These are phyloP conservation scores for Neodiprion fabricii DNA, from an alignment of 1,140 invertebrate genomes.

Conservation along the genomic window DNA sequence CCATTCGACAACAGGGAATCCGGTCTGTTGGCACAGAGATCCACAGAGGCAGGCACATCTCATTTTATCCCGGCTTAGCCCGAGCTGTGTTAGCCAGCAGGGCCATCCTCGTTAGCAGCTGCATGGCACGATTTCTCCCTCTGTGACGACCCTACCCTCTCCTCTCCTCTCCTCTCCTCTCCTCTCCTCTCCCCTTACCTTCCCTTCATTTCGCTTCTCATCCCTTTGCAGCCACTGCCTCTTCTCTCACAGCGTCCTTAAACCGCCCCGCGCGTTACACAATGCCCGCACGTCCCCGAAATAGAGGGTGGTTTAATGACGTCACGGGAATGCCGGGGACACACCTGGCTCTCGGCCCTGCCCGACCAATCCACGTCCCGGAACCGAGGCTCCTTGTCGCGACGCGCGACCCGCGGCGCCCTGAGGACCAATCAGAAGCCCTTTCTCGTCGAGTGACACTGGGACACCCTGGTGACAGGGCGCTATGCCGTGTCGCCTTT, in stretches of 20 bases:
- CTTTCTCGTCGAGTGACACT: background rate
- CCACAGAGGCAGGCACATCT: too few species aligned
- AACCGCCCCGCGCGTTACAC: background rate
- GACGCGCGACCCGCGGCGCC: background rate
- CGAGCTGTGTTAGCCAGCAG: background rate
- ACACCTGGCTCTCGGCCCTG: background rate
- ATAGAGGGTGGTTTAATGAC: conserved; percentile 7
- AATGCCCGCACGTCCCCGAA: background rate
- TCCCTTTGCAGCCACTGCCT: background rate
- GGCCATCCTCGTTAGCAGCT: conserved; percentile 6
- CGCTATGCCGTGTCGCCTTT: background rate
- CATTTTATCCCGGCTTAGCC: background rate
- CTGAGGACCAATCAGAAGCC: background rate
- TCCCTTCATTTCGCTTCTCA: background rate
- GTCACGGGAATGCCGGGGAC: background rate
- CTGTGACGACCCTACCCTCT: background rate
- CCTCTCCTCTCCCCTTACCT: background rate
- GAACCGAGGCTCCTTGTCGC: background rate
- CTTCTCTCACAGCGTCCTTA: background rate
- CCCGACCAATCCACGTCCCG: background rate
- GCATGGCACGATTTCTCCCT: conserved; percentile 1
- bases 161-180: background rate
- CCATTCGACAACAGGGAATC: too few species aligned
- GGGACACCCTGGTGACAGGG: conserved; percentile 6
- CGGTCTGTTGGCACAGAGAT: too few species aligned